Conservation (phyloP, 92 coral and sea anemone species). For the Epizoanthus stellaris region DNA sequence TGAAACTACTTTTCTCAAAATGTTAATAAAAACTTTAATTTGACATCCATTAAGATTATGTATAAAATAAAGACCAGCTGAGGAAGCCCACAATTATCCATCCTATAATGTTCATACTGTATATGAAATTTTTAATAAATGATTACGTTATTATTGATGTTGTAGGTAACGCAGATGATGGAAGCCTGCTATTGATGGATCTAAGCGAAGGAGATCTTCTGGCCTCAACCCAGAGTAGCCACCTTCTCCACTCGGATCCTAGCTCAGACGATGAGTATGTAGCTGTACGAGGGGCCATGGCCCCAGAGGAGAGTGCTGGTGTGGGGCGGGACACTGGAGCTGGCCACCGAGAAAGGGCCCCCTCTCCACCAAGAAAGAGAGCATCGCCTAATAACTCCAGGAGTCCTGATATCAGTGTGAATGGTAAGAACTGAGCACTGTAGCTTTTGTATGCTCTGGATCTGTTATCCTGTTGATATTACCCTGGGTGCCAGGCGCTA, state of each 20-base stretch:
- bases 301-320: constrained; percentile 44
- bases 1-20: neutral
- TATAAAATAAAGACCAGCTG: neutral
- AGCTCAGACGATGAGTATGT: constrained; percentile 42
- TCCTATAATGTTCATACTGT: too few relatives aligned
- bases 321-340: constrained; percentile 48
- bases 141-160: neutral
- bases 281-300: constrained; percentile 42
- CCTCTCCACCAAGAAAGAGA: constrained; percentile 33
- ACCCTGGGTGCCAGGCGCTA: too few relatives aligned
- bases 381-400: neutral
- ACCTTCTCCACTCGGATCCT: constrained; percentile 16
- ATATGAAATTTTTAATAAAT: too few relatives aligned
- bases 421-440: constrained; percentile 3
- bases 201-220: constrained; percentile 24
- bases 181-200: neutral
- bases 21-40: neutral
- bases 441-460: neutral
- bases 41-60: neutral
- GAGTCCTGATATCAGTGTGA: neutral
- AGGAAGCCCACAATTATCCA: too few relatives aligned
- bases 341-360: constrained; percentile 19
- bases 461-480: neutral
- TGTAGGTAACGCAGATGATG: constrained; percentile 17
- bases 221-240: neutral